These are phyloP conservation scores for Himalopsyche phryganea DNA, from an alignment of 1,140 invertebrate genomes.

Conservation along the genomic window DNA sequence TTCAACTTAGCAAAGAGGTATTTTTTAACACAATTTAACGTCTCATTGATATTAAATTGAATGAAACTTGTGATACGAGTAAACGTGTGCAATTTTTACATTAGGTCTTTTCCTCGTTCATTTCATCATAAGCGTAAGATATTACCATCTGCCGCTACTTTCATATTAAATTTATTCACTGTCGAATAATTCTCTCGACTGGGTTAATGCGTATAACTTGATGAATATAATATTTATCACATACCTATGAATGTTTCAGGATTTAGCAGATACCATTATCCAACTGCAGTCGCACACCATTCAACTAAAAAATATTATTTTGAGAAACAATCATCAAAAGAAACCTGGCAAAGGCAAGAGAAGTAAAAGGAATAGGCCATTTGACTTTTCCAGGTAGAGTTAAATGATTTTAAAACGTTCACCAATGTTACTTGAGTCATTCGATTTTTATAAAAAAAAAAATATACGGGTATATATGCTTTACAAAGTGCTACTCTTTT, in stretches of 20 bases:
- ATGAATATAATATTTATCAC: no score
- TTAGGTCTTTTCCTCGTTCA: neutral
- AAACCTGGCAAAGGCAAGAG: constrained; percentile 33
- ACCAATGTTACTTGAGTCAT: neutral
- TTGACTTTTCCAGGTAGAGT: constrained; percentile 61
- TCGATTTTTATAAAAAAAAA: neutral
- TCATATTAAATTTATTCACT: neutral
- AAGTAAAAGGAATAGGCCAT: constrained; percentile 40
- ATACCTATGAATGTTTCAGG: no score
- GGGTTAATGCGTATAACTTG: neutral
- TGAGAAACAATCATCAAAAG: constrained; percentile 43
- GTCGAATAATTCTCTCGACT: neutral
- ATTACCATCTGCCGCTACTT: neutral
- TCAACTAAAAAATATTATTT: constrained; percentile 61
- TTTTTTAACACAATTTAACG: constrained; percentile 4
- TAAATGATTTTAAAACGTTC: constrained; percentile 1
- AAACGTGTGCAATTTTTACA: neutral
- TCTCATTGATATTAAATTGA: constrained; percentile 7
- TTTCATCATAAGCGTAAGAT: neutral
- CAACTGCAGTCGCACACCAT: constrained; percentile 60
- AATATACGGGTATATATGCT: no score
- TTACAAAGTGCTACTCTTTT: neutral
- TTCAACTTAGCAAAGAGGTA: constrained; percentile 43
- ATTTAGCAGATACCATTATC: constrained; percentile 60
- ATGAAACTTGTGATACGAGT: neutral